Evolutionary conservation across 2,888 invertebrate genomes (phyloP).

Genomic region (Desoria tigrina): DNA sequence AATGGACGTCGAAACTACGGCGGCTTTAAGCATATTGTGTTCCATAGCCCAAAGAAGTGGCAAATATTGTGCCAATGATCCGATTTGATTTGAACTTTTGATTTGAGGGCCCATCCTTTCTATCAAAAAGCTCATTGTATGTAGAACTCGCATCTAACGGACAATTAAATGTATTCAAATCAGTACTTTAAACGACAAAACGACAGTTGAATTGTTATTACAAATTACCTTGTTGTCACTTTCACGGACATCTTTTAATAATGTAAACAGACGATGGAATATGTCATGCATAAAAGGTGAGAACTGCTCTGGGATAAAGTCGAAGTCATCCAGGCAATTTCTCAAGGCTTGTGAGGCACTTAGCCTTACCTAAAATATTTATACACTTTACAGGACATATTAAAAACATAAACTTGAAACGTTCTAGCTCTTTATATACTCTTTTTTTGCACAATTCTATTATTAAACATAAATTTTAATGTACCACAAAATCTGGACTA

Average conservation of each 20-base stretch:
- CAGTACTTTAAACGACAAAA: not conserved
- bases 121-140: conserved; percentile 84
- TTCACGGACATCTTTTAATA: conserved; percentile 83
- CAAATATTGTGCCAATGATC: conserved; percentile 75
- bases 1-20: conserved; percentile 82
- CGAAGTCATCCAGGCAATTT: conserved; percentile 85
- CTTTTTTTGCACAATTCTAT: not conserved
- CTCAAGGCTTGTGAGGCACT: conserved; percentile 83
- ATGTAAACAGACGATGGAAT: conserved; percentile 75
- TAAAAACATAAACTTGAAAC: too few relatives aligned
- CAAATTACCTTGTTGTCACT: conserved; percentile 81
- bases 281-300: conserved; percentile 76
- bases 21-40: conserved; percentile 86
- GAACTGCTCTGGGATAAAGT: conserved; percentile 84
- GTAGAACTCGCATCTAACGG: conserved; percentile 80
- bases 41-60: conserved; percentile 83
- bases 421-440: too few relatives aligned
- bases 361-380: conserved; percentile 66
- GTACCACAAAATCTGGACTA: conserved; percentile 77
- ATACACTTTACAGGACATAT: not conserved
- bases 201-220: not conserved
- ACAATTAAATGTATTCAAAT: not conserved
- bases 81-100: conserved; percentile 65
- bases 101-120: conserved; percentile 79
- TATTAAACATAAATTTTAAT: conserved; percentile 8